Base-by-base conservation (phyloP, 2,888 invertebrate genomes). In the Cynaeus angustus region DNA sequence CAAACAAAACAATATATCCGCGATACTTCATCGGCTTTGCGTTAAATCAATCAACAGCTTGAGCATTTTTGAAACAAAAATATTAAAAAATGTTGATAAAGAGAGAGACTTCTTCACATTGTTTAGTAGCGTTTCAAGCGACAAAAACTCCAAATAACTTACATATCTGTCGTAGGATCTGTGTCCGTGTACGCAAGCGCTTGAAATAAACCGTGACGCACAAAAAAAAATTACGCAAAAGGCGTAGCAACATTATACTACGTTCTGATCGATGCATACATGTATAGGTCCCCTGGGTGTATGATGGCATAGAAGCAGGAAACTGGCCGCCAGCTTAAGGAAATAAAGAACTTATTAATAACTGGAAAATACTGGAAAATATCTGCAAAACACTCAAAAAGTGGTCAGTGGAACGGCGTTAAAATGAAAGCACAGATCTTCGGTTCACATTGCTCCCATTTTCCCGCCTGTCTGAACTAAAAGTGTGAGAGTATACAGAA, bases 201-300 rank as follows among this genome's bases (percentile, higher is more conserved):
- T 13, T 14, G 12, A 53, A 37, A 50, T 5, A 46, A 16, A 16
- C 2, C n/a, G 8, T 56, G 38, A 56, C 64, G 37, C 41, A 9
- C n/a, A 56, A 58, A 16, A 43, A 43, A 56, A 70, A 66, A 50
- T 67, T 61, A 68, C 68, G 68, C 67, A 72, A 50, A 53, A 45
- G 21, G 55, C 48, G 50, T 56, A 61, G 62, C 58, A 61, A 45
- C 66, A 64, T 52, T 77, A 78, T 79, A 77, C 79, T 77, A 78
- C 71, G 72, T 72, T 72, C 73, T 79, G 75, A 71, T 77, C 75
- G 83, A 84, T 87, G 87, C 91, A 87, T 91, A 96, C 96, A 96
- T 85, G 96, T 96, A 82, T 95, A 96, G 85, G 91, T 94, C 84
- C 95, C 95, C 86, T 94, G 94, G 75, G 94, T 93, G 86, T 91